Evolutionary conservation across 2,888 invertebrate species (phyloP).

Genomic region (Erebia ligea): DNA sequence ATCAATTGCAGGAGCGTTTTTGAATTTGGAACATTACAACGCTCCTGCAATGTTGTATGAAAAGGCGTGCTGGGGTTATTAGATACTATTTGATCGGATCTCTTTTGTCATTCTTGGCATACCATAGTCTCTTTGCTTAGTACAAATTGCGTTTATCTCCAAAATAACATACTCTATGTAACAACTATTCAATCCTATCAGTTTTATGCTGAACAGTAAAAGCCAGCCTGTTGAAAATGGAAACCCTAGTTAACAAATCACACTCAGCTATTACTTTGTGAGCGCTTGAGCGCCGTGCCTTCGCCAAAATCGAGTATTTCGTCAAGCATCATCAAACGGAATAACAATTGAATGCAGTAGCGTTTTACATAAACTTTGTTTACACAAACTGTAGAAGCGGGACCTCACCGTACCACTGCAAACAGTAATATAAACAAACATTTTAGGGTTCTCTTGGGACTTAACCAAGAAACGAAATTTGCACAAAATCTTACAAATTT

Average conservation of each 20-base stretch:
- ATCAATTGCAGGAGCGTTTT: too few relatives aligned
- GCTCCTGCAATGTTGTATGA: too few relatives aligned
- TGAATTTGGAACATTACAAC: too few relatives aligned
- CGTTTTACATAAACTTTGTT: slow-evolving; percentile 22
- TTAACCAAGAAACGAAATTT: too few relatives aligned
- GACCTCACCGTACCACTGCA: not conserved
- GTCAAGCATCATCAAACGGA: slow-evolving; percentile 55
- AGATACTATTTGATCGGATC: too few relatives aligned
- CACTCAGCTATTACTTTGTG: slow-evolving; percentile 34
- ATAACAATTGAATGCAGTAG: slow-evolving; percentile 22
- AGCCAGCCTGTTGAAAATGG: not conserved
- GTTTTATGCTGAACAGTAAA: not conserved
- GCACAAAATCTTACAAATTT: not conserved
- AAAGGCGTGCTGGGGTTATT: too few relatives aligned
- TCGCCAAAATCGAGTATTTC: slow-evolving; percentile 58
- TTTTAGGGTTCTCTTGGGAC: not conserved
- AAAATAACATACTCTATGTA: not conserved
- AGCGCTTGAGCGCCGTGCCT: slow-evolving; percentile 60
- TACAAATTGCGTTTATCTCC: too few relatives aligned
- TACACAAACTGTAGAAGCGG: not conserved
- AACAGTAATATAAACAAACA: not conserved
- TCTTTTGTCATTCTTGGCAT: too few relatives aligned
- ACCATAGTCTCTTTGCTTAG: too few relatives aligned
- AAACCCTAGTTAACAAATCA: slow-evolving; percentile 7
- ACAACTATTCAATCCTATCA: not conserved